Conservation (phyloP, 2,888 invertebrate species). For the Kuschelorhynchus macadamiae region DNA sequence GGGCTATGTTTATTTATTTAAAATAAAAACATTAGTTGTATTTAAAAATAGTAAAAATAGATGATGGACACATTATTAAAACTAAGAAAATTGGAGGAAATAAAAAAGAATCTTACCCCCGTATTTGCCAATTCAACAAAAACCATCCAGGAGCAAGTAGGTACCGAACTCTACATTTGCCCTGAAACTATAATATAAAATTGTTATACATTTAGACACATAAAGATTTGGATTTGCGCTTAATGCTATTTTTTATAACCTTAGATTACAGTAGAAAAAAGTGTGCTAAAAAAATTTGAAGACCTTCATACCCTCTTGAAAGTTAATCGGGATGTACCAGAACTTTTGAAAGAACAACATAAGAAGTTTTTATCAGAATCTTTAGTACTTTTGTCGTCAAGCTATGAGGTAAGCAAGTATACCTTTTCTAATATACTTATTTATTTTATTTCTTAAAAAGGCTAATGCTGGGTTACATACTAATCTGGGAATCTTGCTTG, state of each 20-base stretch:
- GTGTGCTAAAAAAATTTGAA: constrained; percentile 71
- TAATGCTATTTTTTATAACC: too few relatives aligned
- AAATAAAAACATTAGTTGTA: too few relatives aligned
- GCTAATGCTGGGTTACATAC: too few relatives aligned
- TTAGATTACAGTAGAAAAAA: constrained; percentile 74
- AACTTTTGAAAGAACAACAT: constrained; percentile 76
- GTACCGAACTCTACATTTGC: constrained; percentile 27
- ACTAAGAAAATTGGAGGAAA: constrained; percentile 52
- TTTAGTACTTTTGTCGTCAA: constrained; percentile 76
- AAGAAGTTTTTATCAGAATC: constrained; percentile 78
- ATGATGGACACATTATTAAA: constrained; percentile 36
- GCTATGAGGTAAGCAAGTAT: constrained; percentile 73
- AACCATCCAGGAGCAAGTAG: constrained; percentile 76
- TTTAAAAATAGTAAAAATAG: neutral
- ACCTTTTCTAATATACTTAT: too few relatives aligned
- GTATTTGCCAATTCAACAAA: constrained; percentile 72
- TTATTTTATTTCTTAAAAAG: too few relatives aligned
- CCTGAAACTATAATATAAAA: neutral
- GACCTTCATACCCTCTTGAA: constrained; percentile 69
- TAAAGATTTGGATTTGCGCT: neutral
- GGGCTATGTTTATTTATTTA: too few relatives aligned
- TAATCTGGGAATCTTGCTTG: too few relatives aligned
- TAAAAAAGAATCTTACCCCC: constrained; percentile 71
- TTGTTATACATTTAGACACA: neutral
- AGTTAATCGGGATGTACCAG: constrained; percentile 73